Evolutionary conservation across 2,888 invertebrate species (phyloP).

Genomic region (Eustalomyia histrio): DNA sequence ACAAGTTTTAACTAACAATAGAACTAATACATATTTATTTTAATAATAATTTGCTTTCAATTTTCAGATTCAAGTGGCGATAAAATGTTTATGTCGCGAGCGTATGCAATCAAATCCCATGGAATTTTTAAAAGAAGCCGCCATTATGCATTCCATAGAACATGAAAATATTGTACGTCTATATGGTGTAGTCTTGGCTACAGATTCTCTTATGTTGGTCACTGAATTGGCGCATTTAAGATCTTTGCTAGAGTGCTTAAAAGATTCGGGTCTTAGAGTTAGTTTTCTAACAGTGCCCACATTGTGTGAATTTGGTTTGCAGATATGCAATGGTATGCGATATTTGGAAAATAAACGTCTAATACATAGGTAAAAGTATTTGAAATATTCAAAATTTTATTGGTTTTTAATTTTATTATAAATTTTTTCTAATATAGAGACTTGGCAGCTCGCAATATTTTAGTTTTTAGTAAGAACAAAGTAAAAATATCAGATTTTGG

Average conservation of each 20-base stretch:
- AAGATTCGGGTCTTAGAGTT: conserved; percentile 93
- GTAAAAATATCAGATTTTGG: conserved; percentile 99
- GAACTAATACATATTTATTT: no score
- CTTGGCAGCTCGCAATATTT: conserved; percentile 97
- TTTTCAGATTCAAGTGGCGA: conserved; percentile 93
- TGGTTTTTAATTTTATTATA: neutral
- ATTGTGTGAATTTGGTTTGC: conserved; percentile 96
- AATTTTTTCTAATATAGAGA: conserved; percentile 83
- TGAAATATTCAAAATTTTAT: neutral
- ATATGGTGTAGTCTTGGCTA: conserved; percentile 97
- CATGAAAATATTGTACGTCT: conserved; percentile 98
- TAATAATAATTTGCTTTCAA: neutral
- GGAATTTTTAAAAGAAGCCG: conserved; percentile 98
- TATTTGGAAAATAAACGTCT: conserved; percentile 97
- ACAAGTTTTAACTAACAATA: no score
- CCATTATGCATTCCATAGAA: conserved; percentile 98
- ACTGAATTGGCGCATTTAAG: conserved; percentile 97
- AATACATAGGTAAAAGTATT: conserved; percentile 87
- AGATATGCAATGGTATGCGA: conserved; percentile 98
- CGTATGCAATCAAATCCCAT: conserved; percentile 97
- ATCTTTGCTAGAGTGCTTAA: conserved; percentile 96
- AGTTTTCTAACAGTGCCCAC: conserved; percentile 94
- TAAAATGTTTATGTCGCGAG: conserved; percentile 96
- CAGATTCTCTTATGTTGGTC: conserved; percentile 89
- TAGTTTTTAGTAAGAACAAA: conserved; percentile 97